Conservation (phyloP, 1,140 invertebrate genomes). For the Panagrolaimus sp. region DNA sequence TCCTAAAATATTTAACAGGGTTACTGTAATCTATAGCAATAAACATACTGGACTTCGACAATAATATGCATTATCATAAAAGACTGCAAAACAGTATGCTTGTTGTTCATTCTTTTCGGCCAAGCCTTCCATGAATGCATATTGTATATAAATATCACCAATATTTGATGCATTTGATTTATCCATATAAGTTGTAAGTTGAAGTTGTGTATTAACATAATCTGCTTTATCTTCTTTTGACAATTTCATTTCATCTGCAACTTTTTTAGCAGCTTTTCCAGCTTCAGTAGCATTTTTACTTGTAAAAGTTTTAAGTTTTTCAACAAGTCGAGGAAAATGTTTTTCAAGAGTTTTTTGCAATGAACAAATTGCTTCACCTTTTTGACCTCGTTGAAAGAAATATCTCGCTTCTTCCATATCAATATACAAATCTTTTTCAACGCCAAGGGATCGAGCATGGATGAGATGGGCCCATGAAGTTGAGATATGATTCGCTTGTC, state of each 20-base stretch:
- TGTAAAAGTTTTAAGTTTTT: neutral
- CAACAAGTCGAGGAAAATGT: neutral
- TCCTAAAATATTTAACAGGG: no score
- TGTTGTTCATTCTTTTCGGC: neutral
- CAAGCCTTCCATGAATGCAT: neutral
- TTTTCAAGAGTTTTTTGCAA: neutral
- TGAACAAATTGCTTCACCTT: neutral
- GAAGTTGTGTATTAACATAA: constrained; percentile 7
- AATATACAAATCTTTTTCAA: neutral
- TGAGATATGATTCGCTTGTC: neutral
- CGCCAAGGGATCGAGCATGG: neutral
- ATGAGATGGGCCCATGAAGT: neutral
- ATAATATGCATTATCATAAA: constrained; percentile 7
- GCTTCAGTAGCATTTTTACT: neutral
- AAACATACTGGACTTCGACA: no score
- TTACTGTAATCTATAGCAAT: no score
- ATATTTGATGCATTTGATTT: neutral
- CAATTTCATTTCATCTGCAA: no score
- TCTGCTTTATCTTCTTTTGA: neutral
- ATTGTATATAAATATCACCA: neutral
- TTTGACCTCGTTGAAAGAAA: neutral
- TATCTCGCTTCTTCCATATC: constrained; percentile 11
- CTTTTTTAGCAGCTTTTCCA: no score
- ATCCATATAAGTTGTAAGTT: neutral
- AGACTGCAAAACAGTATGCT: neutral